Evolutionary conservation across 2,797 vertebrate genomes (phyloP), one percentile per base, ranked within the genome.

Genomic region (Propithecus perrieri): DNA sequence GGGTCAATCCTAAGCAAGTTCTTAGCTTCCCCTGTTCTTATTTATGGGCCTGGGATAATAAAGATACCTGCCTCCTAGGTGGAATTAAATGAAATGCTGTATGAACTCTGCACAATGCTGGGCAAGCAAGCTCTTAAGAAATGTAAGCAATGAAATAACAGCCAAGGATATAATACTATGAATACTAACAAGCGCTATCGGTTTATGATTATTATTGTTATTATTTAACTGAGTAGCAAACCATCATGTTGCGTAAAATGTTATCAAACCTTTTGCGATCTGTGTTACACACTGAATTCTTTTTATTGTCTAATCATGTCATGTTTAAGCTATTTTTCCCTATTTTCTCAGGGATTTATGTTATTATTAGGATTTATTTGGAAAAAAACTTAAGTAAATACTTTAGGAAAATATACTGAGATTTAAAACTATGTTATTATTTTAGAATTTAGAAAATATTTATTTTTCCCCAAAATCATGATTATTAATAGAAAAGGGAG

Each of bases 391-490:
- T 22, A 83, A 90, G n/a, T 67, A 81, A 55, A 20, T 20, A 63
- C 10, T 78, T 89, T 85, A 67, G 20, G 72, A 79, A 55, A 85
- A 71, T 76, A 89, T 63, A 53, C 28, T 94, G 61, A 92, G 28
- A 91, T 53, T 95, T 46, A 87, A 95, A 95, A 50, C 63, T 55
- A 67, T 48, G 80, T 35, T 92, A 59, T 43, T 92, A 26, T 22
- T 89, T 89, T 89, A 83, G 18, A 94, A 83, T 61, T 96, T 80
- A 86, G 38, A 38, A 86, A 85, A 35, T 1, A n/a, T 75, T 33
- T 65, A 53, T 43, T 89, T 87, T 87, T 38, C 8, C 33, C 15
- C 53, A 24, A 67, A 91, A 48, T 91, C 15, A 41, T 55, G n/a
- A 86, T 84, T 83, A 22, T 65, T 74, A 79, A n/a, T 79, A 67